These are phyloP conservation scores for Sinopyrophorus schimmeli DNA, from an alignment of 2,888 invertebrate species.

Conservation along the genomic window DNA sequence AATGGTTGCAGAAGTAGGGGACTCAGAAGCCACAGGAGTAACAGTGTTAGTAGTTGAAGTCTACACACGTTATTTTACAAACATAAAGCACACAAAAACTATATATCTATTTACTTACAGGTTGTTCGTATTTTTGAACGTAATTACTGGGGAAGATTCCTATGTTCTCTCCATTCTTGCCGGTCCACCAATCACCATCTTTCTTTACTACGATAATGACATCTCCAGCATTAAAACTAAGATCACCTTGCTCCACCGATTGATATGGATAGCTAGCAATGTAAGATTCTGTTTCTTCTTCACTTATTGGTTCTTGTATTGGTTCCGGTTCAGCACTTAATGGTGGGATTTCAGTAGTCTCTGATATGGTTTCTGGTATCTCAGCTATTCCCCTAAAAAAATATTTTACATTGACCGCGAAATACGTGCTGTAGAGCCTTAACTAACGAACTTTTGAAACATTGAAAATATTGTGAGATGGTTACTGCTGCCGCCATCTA, in stretches of 20 bases:
- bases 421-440: neutral
- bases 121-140: conserved; percentile 71
- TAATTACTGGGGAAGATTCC: conserved; percentile 99
- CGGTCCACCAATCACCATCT: conserved; percentile 99
- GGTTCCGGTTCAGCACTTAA: conserved; percentile 39
- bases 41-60: conserved; percentile 33
- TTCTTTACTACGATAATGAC: conserved; percentile 82
- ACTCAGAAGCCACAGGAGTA: conserved; percentile 45
- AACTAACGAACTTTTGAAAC: neutral
- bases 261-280: conserved; percentile 89
- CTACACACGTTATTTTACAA: conserved; percentile 26
- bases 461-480: too few relatives aligned
- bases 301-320: conserved; percentile 36
- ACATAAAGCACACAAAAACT: conserved; percentile 1
- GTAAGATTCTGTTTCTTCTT: conserved; percentile 71
- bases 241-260: conserved; percentile 87
- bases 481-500: too few relatives aligned
- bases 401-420: too few relatives aligned
- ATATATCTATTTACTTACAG: conserved; percentile 37
- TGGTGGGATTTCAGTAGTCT: conserved; percentile 41
- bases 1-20: conserved; percentile 17
- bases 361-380: conserved; percentile 63
- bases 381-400: conserved; percentile 72
- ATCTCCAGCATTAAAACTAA: conserved; percentile 86
- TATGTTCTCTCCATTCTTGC: conserved; percentile 72